Percentiles rank a stretch among this genome's conserved stretches.
Evolutionary conservation across 2,888 invertebrate genomes (phyloP).

Genomic region (Matsumyia berberina): DNA sequence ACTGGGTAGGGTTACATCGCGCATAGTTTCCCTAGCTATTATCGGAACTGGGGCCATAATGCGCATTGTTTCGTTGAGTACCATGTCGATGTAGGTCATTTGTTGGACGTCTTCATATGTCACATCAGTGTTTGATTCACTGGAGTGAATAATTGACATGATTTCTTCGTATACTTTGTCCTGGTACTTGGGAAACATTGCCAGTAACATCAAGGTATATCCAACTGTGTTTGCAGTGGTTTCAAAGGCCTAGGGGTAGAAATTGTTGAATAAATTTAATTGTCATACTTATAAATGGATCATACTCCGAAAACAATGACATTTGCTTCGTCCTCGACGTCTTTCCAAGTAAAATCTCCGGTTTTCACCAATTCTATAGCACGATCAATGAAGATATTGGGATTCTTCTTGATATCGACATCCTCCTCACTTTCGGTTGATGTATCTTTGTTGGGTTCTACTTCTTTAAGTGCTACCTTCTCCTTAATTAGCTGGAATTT

Average conservation of each 20-base stretch:
- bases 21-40: slow-evolving; percentile 79
- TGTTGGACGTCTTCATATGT: slow-evolving; percentile 80
- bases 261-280: slow-evolving; percentile 1
- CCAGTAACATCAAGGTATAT: slow-evolving; percentile 60
- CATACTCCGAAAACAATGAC: slow-evolving; percentile 81
- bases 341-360: slow-evolving; percentile 79
- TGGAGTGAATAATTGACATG: slow-evolving; percentile 78
- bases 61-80: slow-evolving; percentile 82
- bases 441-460: not conserved
- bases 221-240: slow-evolving; percentile 80
- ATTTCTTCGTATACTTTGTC: slow-evolving; percentile 81
- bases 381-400: slow-evolving; percentile 78
- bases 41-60: slow-evolving; percentile 82
- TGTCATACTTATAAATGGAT: not conserved
- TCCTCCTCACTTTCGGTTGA: slow-evolving; percentile 60
- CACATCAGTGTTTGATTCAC: slow-evolving; percentile 78
- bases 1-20: slow-evolving; percentile 79
- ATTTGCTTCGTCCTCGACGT: slow-evolving; percentile 82
- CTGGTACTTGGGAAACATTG: slow-evolving; percentile 72
- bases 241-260: slow-evolving; percentile 80
- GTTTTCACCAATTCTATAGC: slow-evolving; percentile 79
- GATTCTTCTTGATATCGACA: slow-evolving; percentile 61
- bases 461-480: slow-evolving; percentile 77
- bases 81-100: slow-evolving; percentile 81
- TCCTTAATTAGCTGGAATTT: slow-evolving; percentile 77